Conservation (phyloP, 2,888 invertebrate genomes). For the Lottia scabra region DNA sequence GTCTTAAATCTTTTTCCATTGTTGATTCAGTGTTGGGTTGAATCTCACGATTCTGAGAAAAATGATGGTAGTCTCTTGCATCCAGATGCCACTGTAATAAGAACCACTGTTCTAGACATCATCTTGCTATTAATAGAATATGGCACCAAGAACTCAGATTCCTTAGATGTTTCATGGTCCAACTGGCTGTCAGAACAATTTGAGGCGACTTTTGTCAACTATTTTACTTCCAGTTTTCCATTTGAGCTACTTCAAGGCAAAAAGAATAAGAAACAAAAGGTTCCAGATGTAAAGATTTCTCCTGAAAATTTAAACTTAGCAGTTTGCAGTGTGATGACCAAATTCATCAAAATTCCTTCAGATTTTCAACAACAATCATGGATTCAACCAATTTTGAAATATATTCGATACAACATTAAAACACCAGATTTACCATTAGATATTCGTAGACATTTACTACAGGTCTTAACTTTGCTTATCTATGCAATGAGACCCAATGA, state of each 20-base stretch:
- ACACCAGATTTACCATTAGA: neutral
- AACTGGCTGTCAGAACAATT: neutral
- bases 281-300: slow-evolving; percentile 17
- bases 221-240: slow-evolving; percentile 8
- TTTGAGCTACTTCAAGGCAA: neutral
- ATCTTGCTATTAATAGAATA: neutral
- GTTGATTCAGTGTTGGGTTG: slow-evolving; percentile 86
- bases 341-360: slow-evolving; percentile 29
- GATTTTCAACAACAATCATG: neutral
- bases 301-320: slow-evolving; percentile 47
- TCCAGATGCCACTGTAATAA: neutral
- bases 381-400: slow-evolving; percentile 5
- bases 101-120: slow-evolving; percentile 1
- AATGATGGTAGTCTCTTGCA: slow-evolving; percentile 7
- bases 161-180: neutral
- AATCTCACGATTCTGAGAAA: slow-evolving; percentile 70
- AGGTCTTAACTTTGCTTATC: slow-evolving; percentile 5
- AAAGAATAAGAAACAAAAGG: slow-evolving; percentile 3
- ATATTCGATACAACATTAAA: neutral
- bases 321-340: slow-evolving; percentile 56
- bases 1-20: slow-evolving; percentile 80
- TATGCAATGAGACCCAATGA: slow-evolving; percentile 18
- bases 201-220: neutral
- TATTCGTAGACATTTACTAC: neutral
- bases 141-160: neutral